These are phyloP conservation scores for Pantala flavescens DNA, from an alignment of 1,140 invertebrate species.

Conservation along the genomic window DNA sequence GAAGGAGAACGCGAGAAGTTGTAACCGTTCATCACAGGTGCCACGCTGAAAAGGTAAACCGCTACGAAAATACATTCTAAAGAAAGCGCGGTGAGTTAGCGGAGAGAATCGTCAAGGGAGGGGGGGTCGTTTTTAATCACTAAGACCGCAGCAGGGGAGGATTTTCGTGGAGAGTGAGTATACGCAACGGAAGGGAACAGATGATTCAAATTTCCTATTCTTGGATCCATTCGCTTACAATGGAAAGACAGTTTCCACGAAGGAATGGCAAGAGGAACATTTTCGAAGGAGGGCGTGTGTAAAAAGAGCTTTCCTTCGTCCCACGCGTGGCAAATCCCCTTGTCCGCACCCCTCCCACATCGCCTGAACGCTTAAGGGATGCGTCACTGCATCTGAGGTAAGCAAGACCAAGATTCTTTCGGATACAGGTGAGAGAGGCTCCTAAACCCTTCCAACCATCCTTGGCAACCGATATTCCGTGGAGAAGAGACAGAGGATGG, in stretches of 20 bases:
- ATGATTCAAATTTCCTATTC: conserved; percentile 1
- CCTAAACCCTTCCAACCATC: not conserved
- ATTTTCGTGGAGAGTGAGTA: not conserved
- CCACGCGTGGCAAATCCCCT: no score
- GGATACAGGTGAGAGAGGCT: not conserved
- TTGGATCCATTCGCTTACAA: not conserved
- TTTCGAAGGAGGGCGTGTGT: no score
- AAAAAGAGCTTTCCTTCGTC: no score
- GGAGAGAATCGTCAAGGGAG: not conserved
- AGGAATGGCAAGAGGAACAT: not conserved
- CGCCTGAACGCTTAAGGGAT: no score
- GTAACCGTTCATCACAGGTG: not conserved
- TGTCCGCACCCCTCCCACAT: no score
- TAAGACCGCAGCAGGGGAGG: not conserved
- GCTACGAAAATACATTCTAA: conserved; percentile 2
- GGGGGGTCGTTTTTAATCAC: not conserved
- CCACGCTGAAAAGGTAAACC: not conserved
- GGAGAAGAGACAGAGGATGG: not conserved
- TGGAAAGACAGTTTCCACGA: not conserved
- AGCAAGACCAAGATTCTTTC: not conserved
- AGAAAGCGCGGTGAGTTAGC: not conserved
- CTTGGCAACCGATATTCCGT: not conserved
- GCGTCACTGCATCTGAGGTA: no score
- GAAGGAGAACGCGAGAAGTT: not conserved
- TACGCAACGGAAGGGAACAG: not conserved